Evolutionary conservation across 1,140 invertebrate genomes (phyloP).

Genomic region (Heliconius hewitsoni): DNA sequence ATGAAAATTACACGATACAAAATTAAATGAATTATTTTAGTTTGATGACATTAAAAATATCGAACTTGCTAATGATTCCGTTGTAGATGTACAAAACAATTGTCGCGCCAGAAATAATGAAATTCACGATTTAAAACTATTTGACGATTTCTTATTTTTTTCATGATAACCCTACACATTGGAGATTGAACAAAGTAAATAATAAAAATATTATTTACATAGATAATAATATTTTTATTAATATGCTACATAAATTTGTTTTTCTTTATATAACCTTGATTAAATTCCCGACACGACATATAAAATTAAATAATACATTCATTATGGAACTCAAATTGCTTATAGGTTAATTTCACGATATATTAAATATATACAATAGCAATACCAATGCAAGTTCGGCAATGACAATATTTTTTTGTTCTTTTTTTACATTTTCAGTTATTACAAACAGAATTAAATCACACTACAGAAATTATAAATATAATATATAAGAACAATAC

Average conservation of each 20-base stretch:
- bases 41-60: conserved; percentile 73
- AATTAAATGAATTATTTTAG: conserved; percentile 58
- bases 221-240: no score
- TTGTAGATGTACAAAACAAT: conserved; percentile 30
- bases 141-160: conserved; percentile 9
- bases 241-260: not conserved
- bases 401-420: conserved; percentile 53
- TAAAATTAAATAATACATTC: conserved; percentile 55
- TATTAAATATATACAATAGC: conserved; percentile 74
- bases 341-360: conserved; percentile 73
- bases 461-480: conserved; percentile 74
- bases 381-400: conserved; percentile 60
- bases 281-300: conserved; percentile 42
- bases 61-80: conserved; percentile 51
- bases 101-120: conserved; percentile 46
- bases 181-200: not conserved
- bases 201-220: conserved; percentile 16
- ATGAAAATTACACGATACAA: conserved; percentile 58
- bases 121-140: not conserved
- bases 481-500: conserved; percentile 48
- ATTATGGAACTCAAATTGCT: conserved; percentile 60
- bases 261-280: conserved; percentile 13
- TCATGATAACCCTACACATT: not conserved
- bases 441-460: conserved; percentile 72
- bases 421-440: conserved; percentile 69